A percentile compares a stretch with the other conserved stretches of the same genome.
Evolutionary conservation across 2,113 vertebrate genomes (phyloP).

Genomic region (Mesoclemmys tuberculata): DNA sequence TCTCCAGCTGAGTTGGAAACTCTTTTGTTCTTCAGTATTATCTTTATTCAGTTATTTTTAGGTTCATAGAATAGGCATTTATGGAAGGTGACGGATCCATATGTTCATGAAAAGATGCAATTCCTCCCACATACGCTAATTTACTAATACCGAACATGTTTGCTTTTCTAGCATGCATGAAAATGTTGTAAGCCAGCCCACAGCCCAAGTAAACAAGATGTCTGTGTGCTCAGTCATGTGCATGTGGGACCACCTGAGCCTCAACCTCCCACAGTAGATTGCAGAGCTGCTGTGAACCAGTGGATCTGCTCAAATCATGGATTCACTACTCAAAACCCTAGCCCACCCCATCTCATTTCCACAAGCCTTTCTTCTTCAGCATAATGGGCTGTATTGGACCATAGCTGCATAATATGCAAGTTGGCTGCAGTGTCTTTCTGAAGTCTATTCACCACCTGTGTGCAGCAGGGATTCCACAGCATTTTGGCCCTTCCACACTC

Average conservation of each 20-base stretch:
- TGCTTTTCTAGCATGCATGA: background rate
- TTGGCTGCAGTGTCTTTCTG: background rate
- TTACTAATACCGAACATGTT: rapidly evolving
- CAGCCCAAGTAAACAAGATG: background rate
- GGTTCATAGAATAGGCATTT: background rate
- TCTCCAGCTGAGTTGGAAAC: background rate
- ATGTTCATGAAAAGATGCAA: background rate
- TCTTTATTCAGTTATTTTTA: background rate
- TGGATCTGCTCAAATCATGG: background rate
- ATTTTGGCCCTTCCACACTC: background rate
- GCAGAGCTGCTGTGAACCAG: background rate
- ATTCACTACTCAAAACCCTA: background rate
- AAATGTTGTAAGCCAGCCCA: background rate
- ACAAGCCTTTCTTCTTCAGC: background rate
- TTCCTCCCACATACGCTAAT: background rate
- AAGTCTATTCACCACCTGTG: background rate
- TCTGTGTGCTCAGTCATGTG: background rate
- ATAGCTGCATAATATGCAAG: background rate
- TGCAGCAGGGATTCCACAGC: background rate
- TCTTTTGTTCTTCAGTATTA: background rate
- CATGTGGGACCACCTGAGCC: background rate
- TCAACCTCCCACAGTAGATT: background rate
- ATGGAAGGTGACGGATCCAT: background rate
- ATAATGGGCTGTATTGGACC: background rate
- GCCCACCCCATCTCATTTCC: background rate